Evolutionary conservation across 1,140 invertebrate species (phyloP).

Genomic region (Drosophila nigromelanica): DNA sequence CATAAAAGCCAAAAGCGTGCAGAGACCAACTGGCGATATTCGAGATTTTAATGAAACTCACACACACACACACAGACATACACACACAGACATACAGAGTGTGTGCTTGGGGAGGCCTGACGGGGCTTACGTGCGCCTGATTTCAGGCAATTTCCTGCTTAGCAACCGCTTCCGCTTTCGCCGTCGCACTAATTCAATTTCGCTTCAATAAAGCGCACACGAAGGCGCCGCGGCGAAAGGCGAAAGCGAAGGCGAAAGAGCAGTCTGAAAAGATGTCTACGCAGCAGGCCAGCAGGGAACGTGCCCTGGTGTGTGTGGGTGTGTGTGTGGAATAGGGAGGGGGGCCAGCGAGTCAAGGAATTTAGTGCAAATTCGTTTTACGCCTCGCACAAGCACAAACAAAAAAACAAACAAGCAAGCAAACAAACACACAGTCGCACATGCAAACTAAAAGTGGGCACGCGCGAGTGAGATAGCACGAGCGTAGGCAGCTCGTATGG

Average conservation of each 20-base stretch:
- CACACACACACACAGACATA: slow-evolving; percentile 2
- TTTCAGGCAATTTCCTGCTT: slow-evolving; percentile 80
- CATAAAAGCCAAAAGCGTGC: slow-evolving; percentile 50
- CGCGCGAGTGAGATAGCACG: not conserved
- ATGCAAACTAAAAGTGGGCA: not conserved
- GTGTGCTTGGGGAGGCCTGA: slow-evolving; percentile 14
- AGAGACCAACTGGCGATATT: slow-evolving; percentile 38
- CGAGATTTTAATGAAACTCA: slow-evolving; percentile 71
- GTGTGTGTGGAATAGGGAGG: not conserved
- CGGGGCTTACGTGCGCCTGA: slow-evolving; percentile 69
- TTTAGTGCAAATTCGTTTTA: slow-evolving; percentile 73
- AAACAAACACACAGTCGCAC: not conserved
- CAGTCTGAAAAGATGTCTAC: slow-evolving; percentile 45
- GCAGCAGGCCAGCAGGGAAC: slow-evolving; percentile 39
- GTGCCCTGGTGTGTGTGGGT: not conserved
- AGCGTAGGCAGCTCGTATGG: slow-evolving; percentile 33
- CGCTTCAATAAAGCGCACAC: slow-evolving; percentile 72
- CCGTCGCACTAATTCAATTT: slow-evolving; percentile 77
- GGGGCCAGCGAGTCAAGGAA: slow-evolving; percentile 40
- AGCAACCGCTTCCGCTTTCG: slow-evolving; percentile 77
- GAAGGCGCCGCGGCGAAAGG: slow-evolving; percentile 32
- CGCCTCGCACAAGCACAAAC: slow-evolving; percentile 37
- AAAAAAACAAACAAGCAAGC: not conserved
- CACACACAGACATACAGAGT: too few relatives aligned
- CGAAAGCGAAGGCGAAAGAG: slow-evolving; percentile 4